A percentile compares a stretch with the other conserved stretches of the same genome.
Evolutionary conservation across 2,113 vertebrate species (phyloP).

Genomic region (Plecturocebus donacophilus): DNA sequence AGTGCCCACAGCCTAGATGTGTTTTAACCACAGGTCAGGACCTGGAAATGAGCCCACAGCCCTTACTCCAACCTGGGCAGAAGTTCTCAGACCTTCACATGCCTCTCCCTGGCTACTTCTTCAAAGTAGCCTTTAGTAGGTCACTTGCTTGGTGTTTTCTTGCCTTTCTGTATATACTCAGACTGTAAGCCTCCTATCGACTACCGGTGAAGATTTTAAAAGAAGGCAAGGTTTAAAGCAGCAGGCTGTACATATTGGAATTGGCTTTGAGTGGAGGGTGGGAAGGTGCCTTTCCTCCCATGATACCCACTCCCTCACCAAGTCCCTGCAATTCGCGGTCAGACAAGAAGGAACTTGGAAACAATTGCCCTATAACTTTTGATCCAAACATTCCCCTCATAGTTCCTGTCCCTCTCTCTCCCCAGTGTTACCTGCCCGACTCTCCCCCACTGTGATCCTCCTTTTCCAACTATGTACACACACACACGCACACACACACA

Average conservation of each 20-base stretch:
- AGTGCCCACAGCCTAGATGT: background rate
- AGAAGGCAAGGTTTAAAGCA: background rate
- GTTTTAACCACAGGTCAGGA: conserved; percentile 55
- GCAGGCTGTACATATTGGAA: background rate
- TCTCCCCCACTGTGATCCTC: background rate
- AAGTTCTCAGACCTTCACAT: background rate
- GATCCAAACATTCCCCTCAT: background rate
- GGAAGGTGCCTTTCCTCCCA: background rate
- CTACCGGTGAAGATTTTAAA: background rate
- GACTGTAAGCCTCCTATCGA: background rate
- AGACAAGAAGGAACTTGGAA: background rate
- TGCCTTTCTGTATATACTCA: background rate
- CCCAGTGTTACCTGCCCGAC: too few relatives aligned
- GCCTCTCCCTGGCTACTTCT: background rate
- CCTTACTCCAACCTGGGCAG: background rate
- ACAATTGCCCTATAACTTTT: background rate
- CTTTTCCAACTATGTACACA: background rate
- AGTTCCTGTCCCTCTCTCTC: background rate
- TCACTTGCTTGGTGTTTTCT: background rate
- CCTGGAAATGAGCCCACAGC: conserved; percentile 63
- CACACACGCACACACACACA: background rate
- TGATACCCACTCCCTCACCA: background rate
- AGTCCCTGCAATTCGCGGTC: background rate
- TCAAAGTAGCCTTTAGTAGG: background rate
- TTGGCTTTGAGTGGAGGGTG: background rate